Evolutionary conservation across 2,888 invertebrate species (phyloP), one percentile per base, ranked within the genome.

Genomic region (Pyrocoelia pectoralis): DNA sequence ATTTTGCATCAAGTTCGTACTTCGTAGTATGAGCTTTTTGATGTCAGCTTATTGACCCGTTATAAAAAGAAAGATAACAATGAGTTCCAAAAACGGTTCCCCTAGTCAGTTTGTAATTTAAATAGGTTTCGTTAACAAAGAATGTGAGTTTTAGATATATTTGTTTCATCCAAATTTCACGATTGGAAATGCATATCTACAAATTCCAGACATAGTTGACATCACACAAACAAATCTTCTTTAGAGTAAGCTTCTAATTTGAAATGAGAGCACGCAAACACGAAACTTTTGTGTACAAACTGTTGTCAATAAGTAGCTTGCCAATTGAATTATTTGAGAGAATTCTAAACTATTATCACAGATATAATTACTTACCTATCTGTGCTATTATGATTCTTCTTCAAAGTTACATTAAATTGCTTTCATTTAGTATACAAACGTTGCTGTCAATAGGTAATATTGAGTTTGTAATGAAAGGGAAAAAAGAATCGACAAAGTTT

Each of bases 41-140:
- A 62, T 62, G 57, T 62, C 57, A 49, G 62, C 49, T 57, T 62
- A 62, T 62, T 62, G 62, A 62, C 56, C 62, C 57, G 62, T 57
- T 57, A 40, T 54, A 43, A 57, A 53, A 62, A 48, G 41, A 56
- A 41, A 56, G 54, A 56, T 14, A 17, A 29, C 40, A 40, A 51
- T 38, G 13, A 46, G 14, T 13, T 15, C 9, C 12, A 17, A 15
- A 46, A 12, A 40, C 13, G 4, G 40, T 12, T 40, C n/a, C 5
- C 10, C 13, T 40, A 40, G 12, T 13, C 13, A 40, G 40, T 9
- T 6, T 29, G 40, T 4, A 12, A 13, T 10, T 40, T 13, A 40
- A 40, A 13, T 13, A 40, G 13, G 10, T 40, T 40, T 40, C 8
- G 6, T 13, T 5, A 6, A 40, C n/a, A n/a, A n/a, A n/a, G n/a